phyloP scores from a whole-genome alignment of 2,888 invertebrate species.

The Oscheius onirici region DNA sequence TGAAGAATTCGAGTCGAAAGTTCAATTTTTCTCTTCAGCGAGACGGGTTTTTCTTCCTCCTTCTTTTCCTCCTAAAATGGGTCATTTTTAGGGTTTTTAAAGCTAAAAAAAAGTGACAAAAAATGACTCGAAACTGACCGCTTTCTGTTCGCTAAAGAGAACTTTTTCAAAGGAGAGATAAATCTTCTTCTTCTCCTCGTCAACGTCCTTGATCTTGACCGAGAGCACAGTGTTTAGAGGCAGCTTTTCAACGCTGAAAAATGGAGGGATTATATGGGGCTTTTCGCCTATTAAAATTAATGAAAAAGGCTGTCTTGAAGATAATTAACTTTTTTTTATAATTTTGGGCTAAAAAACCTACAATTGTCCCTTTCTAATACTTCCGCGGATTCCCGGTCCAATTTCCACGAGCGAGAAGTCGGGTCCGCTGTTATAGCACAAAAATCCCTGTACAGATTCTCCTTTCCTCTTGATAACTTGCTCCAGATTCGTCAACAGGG shows the following conservation, averaged over 20 bases:
- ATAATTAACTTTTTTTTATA: too few species aligned
- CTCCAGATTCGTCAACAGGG: neutral
- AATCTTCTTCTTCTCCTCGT: neutral
- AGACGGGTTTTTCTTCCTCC: neutral
- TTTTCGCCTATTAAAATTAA: too few species aligned
- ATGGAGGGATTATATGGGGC: neutral
- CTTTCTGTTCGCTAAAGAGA: neutral
- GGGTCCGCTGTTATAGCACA: slow-evolving; percentile 28
- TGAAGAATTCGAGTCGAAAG: neutral
- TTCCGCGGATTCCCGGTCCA: slow-evolving; percentile 43
- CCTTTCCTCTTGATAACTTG: neutral
- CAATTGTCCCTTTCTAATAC: neutral
- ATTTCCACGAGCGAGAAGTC: slow-evolving; percentile 38
- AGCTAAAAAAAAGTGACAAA: neutral
- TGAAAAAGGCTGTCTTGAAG: too few species aligned
- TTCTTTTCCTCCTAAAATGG: neutral
- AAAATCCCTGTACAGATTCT: slow-evolving; percentile 36
- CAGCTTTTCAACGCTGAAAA: neutral
- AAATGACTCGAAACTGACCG: neutral
- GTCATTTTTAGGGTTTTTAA: neutral
- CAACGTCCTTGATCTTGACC: slow-evolving; percentile 4
- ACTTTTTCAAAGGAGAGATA: neutral
- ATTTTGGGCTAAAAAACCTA: neutral
- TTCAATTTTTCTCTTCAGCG: neutral
- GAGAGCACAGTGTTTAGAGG: slow-evolving; percentile 5